Evolutionary conservation across 2,888 invertebrate genomes (phyloP).

Genomic region (Aphrophora alni): DNA sequence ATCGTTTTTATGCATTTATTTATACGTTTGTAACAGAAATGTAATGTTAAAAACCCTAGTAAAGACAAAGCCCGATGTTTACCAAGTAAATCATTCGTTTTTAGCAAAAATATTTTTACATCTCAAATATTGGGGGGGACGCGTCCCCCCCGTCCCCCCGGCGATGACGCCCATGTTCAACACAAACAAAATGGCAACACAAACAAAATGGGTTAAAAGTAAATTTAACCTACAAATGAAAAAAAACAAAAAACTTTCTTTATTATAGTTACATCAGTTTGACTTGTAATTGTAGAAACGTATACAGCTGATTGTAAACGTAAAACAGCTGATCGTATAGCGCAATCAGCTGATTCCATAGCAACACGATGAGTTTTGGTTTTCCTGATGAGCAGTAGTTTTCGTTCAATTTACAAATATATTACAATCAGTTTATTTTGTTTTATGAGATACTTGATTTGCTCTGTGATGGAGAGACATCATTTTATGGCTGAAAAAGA

Average conservation of each 20-base stretch:
- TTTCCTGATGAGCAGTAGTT: neutral
- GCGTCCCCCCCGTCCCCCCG: too few species aligned
- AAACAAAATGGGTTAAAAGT: neutral
- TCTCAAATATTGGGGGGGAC: too few species aligned
- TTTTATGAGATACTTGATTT: neutral
- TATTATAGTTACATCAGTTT: neutral
- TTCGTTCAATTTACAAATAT: neutral
- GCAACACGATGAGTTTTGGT: neutral
- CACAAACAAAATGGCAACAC: too few species aligned
- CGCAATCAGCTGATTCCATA: neutral
- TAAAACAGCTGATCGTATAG: neutral
- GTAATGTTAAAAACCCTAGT: too few species aligned
- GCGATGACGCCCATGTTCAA: too few species aligned
- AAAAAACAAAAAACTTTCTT: neutral
- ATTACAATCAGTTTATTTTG: neutral
- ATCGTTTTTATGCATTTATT: too few species aligned
- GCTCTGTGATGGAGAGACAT: neutral
- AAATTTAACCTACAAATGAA: neutral
- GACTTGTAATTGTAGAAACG: neutral
- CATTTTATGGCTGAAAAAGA: neutral
- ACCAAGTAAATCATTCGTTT: too few species aligned
- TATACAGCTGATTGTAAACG: neutral
- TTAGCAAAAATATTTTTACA: too few species aligned
- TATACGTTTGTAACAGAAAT: too few species aligned
- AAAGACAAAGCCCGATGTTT: too few species aligned